Evolutionary conservation across 2,888 invertebrate species (phyloP).

Genomic region (Siphonodentalium dalli): DNA sequence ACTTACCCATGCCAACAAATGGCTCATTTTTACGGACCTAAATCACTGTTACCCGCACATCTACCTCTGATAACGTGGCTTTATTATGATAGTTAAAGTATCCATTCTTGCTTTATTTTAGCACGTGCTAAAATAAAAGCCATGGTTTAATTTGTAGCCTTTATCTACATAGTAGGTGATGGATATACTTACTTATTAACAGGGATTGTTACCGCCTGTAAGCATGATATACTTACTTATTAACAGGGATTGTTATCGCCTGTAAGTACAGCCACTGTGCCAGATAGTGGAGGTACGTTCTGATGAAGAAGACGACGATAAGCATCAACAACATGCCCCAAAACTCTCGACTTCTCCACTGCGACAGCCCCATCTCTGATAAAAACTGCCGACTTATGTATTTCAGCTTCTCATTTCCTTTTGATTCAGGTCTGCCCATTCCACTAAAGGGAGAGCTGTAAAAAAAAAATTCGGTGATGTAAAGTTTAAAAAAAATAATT

Average conservation of each 20-base stretch:
- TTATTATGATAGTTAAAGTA: too few species aligned
- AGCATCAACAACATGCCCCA: slow-evolving; percentile 62
- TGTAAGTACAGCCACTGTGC: slow-evolving; percentile 60
- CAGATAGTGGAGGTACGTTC: slow-evolving; percentile 58
- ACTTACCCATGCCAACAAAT: too few species aligned
- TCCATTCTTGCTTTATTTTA: too few species aligned
- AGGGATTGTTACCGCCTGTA: slow-evolving; percentile 52
- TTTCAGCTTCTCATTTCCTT: slow-evolving; percentile 47
- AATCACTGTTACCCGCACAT: too few species aligned
- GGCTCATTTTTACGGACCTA: too few species aligned
- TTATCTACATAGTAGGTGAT: too few species aligned
- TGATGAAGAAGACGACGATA: slow-evolving; percentile 55
- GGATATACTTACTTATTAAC: slow-evolving; percentile 61
- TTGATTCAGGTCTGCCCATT: slow-evolving; percentile 43
- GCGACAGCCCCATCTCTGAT: slow-evolving; percentile 58
- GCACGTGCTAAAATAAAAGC: too few species aligned
- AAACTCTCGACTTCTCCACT: slow-evolving; percentile 61
- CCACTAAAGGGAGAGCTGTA: slow-evolving; percentile 47
- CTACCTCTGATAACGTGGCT: too few species aligned
- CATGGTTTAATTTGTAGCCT: too few species aligned
- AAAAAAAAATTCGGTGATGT: slow-evolving; percentile 1
- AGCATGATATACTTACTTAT: slow-evolving; percentile 59
- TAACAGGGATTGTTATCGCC: slow-evolving; percentile 55
- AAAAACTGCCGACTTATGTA: slow-evolving; percentile 57
- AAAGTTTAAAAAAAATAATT: too few species aligned